Conservation (phyloP, 2,888 invertebrate species). For the Rotaria macrura region DNA sequence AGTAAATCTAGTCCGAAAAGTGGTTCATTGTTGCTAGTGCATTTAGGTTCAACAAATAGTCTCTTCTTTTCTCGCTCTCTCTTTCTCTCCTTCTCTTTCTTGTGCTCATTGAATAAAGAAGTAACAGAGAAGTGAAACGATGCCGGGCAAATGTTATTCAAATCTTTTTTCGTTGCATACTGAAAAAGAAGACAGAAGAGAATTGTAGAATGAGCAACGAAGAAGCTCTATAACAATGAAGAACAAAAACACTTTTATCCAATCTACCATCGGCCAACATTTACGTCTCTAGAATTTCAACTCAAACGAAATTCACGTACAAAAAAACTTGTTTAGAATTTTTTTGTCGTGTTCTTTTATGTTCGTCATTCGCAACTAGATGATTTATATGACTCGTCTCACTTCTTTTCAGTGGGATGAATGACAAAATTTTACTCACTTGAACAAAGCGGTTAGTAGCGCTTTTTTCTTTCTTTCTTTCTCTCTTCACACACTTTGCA, state of each 20-base stretch:
- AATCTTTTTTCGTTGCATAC: neutral
- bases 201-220: neutral
- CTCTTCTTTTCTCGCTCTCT: too few relatives aligned
- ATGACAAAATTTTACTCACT: neutral
- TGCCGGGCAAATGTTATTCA: neutral
- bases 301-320: neutral
- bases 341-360: neutral
- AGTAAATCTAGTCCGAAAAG: neutral
- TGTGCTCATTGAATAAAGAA: neutral
- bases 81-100: too few relatives aligned
- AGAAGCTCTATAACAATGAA: neutral
- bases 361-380: neutral
- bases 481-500: neutral
- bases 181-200: neutral
- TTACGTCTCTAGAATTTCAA: neutral
- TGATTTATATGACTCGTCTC: neutral
- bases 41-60: neutral
- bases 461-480: neutral
- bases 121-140: neutral
- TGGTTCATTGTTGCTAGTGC: neutral
- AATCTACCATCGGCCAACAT: neutral
- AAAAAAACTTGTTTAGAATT: neutral
- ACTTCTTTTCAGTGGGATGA: neutral
- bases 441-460: neutral
- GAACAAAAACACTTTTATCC: neutral